These are phyloP conservation scores for Lytechinus pictus DNA, from an alignment of 35 echinoderm and acorn worm species.

Conservation along the genomic window DNA sequence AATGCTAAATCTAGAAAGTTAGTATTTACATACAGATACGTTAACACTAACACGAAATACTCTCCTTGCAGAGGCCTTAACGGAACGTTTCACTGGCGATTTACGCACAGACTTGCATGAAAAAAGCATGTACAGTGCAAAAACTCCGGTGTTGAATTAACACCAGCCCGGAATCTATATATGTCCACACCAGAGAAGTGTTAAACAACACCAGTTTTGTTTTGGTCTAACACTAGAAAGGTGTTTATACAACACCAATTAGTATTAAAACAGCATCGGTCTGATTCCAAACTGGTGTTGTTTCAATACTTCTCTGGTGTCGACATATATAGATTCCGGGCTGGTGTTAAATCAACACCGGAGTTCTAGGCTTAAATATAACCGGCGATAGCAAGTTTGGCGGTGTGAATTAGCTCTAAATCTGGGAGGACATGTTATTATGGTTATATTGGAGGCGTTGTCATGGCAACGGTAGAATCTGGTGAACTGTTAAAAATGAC, in stretches of 20 bases:
- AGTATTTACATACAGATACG: neutral
- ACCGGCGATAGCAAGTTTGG: neutral
- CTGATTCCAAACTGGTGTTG: no score
- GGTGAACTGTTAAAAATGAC: neutral
- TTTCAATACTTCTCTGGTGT: no score
- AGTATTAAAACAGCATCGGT: no score
- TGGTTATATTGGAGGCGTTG: neutral
- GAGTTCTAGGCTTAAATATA: no score
- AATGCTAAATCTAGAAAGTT: neutral
- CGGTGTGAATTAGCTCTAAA: neutral
- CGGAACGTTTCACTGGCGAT: neutral
- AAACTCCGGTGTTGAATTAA: no score
- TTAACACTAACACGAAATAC: neutral
- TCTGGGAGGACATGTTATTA: neutral
- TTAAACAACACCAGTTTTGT: no score
- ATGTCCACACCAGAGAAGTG: no score
- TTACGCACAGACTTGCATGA: neutral
- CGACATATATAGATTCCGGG: no score
- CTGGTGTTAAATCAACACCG: no score
- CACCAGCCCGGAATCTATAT: no score
- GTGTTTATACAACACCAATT: no score
- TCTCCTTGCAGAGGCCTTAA: neutral
- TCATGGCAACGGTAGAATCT: neutral
- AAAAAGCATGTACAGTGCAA: neutral
- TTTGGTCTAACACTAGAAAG: no score